Percentiles rank a stretch among this genome's conserved stretches.
Conservation (phyloP, 2,888 invertebrate genomes). For the Diloba caeruleocephala region DNA sequence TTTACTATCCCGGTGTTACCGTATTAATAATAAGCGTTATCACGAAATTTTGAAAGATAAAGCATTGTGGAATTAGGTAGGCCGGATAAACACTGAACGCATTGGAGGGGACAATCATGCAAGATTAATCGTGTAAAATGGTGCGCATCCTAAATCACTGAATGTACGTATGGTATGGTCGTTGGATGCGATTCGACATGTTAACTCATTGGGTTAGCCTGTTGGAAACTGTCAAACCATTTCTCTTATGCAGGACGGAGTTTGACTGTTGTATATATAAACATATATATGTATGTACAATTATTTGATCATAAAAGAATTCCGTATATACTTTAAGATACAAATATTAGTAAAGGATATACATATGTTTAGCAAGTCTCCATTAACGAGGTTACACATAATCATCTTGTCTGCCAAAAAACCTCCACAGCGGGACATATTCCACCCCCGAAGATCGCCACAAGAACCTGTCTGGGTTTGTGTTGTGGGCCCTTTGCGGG, state of each 20-base stretch:
- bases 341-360: too few relatives aligned
- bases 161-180: constrained; percentile 11
- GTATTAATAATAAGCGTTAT: constrained; percentile 21
- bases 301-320: too few relatives aligned
- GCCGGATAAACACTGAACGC: constrained; percentile 45
- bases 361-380: too few relatives aligned
- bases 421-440: too few relatives aligned
- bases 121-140: constrained; percentile 61
- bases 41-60: constrained; percentile 44
- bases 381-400: too few relatives aligned
- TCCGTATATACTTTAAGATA: too few relatives aligned
- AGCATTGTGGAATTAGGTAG: constrained; percentile 37
- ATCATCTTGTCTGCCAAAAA: too few relatives aligned
- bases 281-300: too few relatives aligned
- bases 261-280: constrained; percentile 16
- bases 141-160: constrained; percentile 56
- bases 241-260: constrained; percentile 28
- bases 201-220: constrained; percentile 41
- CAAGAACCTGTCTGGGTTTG: too few relatives aligned
- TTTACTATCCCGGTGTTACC: neutral
- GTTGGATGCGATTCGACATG: constrained; percentile 36
- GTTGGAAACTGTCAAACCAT: constrained; percentile 44
- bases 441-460: too few relatives aligned
- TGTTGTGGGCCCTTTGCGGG: too few relatives aligned
- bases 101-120: constrained; percentile 53